These are phyloP conservation scores for Ophiodon elongatus DNA, from an alignment of 2,113 vertebrate genomes.

Conservation along the genomic window DNA sequence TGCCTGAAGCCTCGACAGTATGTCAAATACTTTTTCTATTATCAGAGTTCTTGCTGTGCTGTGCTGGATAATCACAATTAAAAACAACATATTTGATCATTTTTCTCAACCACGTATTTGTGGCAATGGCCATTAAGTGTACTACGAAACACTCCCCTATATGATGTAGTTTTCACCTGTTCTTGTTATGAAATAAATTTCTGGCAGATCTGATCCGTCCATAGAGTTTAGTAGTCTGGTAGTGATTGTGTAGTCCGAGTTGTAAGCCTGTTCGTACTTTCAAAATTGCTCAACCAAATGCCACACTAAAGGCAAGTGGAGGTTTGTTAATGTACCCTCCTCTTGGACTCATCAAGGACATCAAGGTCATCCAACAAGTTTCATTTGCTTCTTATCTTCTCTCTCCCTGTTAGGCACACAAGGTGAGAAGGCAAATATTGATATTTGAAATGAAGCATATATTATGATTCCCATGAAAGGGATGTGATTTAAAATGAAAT, in stretches of 20 bases:
- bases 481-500: conserved; percentile 49
- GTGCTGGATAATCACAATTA: neutral
- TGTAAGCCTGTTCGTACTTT: neutral
- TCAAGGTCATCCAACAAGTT: conserved; percentile 45
- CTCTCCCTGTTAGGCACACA: conserved; percentile 15
- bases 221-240: neutral
- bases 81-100: neutral
- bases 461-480: conserved; percentile 35
- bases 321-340: neutral
- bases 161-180: neutral
- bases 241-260: no score
- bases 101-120: neutral
- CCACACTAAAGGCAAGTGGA: neutral
- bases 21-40: neutral
- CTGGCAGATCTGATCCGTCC: no score
- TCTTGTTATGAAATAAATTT: neutral
- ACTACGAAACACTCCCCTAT: neutral
- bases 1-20: neutral
- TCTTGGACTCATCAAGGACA: conserved; percentile 45
- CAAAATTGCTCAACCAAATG: neutral
- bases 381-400: conserved; percentile 29
- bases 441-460: conserved; percentile 45
- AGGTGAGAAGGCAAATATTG: conserved; percentile 62
- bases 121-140: neutral
- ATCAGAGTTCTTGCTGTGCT: neutral